Evolutionary conservation across 1,140 invertebrate genomes (phyloP).

Genomic region (Rhagoletis pomonella): DNA sequence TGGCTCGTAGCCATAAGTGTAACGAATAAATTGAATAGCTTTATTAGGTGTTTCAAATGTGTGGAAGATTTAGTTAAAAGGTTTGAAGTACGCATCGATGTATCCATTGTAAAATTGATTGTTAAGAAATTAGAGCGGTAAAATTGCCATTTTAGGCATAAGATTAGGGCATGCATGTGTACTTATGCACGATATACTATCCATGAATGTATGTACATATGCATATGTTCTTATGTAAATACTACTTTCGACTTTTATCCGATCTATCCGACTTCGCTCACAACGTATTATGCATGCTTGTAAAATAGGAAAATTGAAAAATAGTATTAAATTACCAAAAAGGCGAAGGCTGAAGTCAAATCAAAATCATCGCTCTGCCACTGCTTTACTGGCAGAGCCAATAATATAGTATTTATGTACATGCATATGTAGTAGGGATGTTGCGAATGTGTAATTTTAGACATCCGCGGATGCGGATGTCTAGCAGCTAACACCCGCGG

Average conservation of each 20-base stretch:
- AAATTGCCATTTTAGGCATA: background rate
- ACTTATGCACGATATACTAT: background rate
- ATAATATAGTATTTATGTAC: background rate
- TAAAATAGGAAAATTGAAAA: constrained; percentile 51
- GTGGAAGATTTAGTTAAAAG: background rate
- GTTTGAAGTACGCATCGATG: background rate
- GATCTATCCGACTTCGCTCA: background rate
- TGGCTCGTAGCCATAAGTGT: background rate
- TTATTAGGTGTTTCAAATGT: constrained; percentile 47
- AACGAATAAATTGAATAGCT: constrained; percentile 31
- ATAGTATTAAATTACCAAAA: constrained; percentile 53
- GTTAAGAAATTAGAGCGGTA: constrained; percentile 24
- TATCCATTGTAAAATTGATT: background rate
- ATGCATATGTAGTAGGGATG: background rate
- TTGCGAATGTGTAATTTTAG: no score
- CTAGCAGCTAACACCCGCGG: no score
- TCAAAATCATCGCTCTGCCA: constrained; percentile 14
- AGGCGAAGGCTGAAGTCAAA: constrained; percentile 25
- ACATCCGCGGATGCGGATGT: no score
- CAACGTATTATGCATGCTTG: constrained; percentile 20
- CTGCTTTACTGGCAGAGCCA: background rate
- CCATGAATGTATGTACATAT: background rate
- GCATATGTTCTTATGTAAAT: background rate
- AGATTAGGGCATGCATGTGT: background rate
- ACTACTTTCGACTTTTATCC: constrained; percentile 11